Evolutionary conservation across 2,797 vertebrate species (phyloP), one percentile per base, ranked within the genome.

Genomic region (Lacerta viridis): DNA sequence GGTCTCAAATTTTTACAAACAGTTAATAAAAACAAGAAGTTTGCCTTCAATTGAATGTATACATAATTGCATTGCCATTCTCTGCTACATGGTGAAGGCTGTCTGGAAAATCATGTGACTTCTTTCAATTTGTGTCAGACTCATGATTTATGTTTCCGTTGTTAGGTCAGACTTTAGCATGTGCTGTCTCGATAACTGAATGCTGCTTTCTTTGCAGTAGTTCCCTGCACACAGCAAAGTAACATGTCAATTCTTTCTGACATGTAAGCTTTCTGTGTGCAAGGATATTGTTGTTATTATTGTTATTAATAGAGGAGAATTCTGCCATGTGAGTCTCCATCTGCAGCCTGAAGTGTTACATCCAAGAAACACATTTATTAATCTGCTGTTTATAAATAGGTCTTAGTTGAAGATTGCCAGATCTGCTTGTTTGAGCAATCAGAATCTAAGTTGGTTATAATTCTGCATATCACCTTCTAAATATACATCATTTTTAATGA

Each of bases 31-130:
- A 25, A 72, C 50, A 55, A 55, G 7, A 71, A 1, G 46, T 25
- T 11, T 68, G 7, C 39, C 27, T 18, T 17, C 46, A 17, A 5
- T 39, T 55, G 77, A 80, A 18, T 18, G 39, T 46, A 18, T 66
- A 33, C 23, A 39, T 5, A 74, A 3, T 72, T 6, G 0, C 0
- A 25, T 27, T 3, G 0, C 0, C 0, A 8, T 74, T 7, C 25
- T 1, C 0, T 1, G 43, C 0, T 77, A 2, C 72, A 29, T 10
- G 17, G 39, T 0, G 66, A 0, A 5, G 0, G 7, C 76, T 36
- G 0, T 23, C 89, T 59, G 27, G 0, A 2, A 64, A 3, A 0
- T 69, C 1, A 33, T 7, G 25, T 0, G 91, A 77, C 78, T 7
- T 6, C 2, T 80, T 86, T 10, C 3, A 5, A 4, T 50, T 55